A percentile compares a stretch with the other conserved stretches of the same genome.
phyloP scores from a whole-genome alignment of 1,140 invertebrate genomes.

The Ptiloglossa arizonensis region DNA sequence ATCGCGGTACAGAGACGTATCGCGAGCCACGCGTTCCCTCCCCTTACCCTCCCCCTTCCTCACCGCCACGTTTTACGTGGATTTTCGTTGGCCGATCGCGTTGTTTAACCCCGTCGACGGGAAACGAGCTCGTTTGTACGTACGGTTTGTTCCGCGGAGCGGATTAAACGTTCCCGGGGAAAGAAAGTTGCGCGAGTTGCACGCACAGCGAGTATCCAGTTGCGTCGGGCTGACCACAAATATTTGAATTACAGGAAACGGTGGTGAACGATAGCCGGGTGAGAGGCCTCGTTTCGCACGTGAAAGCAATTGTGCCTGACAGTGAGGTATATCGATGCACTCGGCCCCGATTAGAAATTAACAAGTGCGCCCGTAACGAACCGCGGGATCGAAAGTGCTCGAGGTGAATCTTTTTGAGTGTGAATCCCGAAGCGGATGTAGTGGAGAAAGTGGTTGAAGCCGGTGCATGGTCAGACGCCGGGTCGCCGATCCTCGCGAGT shows the following conservation, averaged over 20 bases:
- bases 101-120: too few relatives aligned
- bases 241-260: constrained; percentile 52
- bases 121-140: too few relatives aligned
- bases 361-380: constrained; percentile 18
- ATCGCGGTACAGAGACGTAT: too few relatives aligned
- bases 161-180: background rate
- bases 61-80: too few relatives aligned
- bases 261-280: constrained; percentile 12
- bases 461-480: constrained; percentile 40
- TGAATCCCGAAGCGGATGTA: constrained; percentile 21
- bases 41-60: too few relatives aligned
- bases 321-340: background rate
- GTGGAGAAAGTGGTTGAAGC: constrained; percentile 49
- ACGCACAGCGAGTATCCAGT: constrained; percentile 5
- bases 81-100: too few relatives aligned
- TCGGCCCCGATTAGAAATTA: background rate
- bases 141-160: background rate
- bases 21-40: too few relatives aligned
- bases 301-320: constrained; percentile 16
- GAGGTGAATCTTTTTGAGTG: constrained; percentile 43
- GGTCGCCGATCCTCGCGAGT: background rate
- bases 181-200: constrained; percentile 24
- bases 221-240: constrained; percentile 32
- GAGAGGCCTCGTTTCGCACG: background rate
- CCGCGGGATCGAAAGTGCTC: constrained; percentile 41